Evolutionary conservation across 2,888 invertebrate genomes (phyloP).

Genomic region (Orthosia gracilis): DNA sequence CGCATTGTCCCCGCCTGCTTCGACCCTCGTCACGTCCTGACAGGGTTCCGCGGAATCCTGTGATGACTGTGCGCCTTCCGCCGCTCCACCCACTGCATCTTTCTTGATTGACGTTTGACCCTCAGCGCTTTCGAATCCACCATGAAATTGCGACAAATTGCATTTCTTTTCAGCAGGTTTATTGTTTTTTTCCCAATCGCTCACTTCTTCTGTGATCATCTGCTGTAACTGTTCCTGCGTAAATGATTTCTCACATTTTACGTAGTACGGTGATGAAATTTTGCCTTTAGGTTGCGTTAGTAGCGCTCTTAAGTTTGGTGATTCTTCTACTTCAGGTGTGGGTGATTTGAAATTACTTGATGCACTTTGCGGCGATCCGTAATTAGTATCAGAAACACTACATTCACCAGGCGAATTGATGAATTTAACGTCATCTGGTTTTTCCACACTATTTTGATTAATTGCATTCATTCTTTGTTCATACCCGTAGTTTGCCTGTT

Average conservation of each 20-base stretch:
- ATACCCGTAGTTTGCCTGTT: conserved; percentile 75
- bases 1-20: conserved; percentile 86
- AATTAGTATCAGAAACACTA: conserved; percentile 82
- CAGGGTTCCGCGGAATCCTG: conserved; percentile 81
- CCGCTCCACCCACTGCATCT: conserved; percentile 83
- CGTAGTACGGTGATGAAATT: conserved; percentile 78
- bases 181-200: conserved; percentile 83
- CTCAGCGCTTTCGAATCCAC: conserved; percentile 80
- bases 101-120: conserved; percentile 84
- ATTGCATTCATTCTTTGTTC: conserved; percentile 74
- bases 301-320: conserved; percentile 91
- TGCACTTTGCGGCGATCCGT: conserved; percentile 83
- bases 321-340: conserved; percentile 83
- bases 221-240: conserved; percentile 78
- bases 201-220: conserved; percentile 76
- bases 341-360: conserved; percentile 79
- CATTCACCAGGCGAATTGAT: conserved; percentile 84
- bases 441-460: conserved; percentile 71
- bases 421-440: conserved; percentile 78
- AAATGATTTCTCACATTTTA: conserved; percentile 78
- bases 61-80: conserved; percentile 84
- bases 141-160: conserved; percentile 89
- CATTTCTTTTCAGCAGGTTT: conserved; percentile 79
- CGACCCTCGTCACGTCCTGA: conserved; percentile 88
- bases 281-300: conserved; percentile 83